Conservation (phyloP, 2,113 vertebrate genomes). For the Rhinoderma darwinii region DNA sequence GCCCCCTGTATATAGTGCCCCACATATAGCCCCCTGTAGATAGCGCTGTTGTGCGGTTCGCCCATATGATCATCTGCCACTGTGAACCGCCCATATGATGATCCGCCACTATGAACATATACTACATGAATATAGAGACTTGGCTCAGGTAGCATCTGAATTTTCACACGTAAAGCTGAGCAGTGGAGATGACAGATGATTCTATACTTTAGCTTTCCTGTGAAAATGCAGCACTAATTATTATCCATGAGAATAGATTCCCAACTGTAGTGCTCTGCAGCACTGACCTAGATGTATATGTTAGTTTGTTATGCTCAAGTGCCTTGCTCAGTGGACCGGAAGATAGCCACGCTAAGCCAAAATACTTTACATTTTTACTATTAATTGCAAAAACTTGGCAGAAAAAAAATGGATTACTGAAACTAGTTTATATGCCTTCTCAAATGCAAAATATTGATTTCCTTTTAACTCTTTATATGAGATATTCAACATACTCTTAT, state of each 20-base stretch:
- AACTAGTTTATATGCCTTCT: background rate
- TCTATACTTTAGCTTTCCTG: background rate
- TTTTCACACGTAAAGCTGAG: background rate
- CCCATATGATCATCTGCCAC: too few relatives aligned
- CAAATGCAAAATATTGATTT: background rate
- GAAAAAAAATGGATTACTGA: background rate
- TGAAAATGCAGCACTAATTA: background rate
- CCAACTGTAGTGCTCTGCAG: background rate
- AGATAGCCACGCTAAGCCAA: background rate
- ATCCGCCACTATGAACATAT: too few relatives aligned
- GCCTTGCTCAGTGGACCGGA: conserved; percentile 30
- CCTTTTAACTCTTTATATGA: background rate
- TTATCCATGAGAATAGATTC: background rate
- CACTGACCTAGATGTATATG: conserved; percentile 6
- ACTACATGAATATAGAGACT: background rate
- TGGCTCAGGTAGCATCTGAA: background rate
- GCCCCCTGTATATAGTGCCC: too few relatives aligned
- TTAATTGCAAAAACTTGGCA: conserved; percentile 18
- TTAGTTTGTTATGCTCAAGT: conserved; percentile 4
- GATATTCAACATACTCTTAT: background rate
- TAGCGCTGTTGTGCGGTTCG: too few relatives aligned
- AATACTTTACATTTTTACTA: conserved; percentile 22
- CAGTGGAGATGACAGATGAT: background rate
- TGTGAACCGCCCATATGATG: too few relatives aligned
- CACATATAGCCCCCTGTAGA: too few relatives aligned